phyloP scores from a whole-genome alignment of 2,113 vertebrate genomes.

The Nestor notabilis region DNA sequence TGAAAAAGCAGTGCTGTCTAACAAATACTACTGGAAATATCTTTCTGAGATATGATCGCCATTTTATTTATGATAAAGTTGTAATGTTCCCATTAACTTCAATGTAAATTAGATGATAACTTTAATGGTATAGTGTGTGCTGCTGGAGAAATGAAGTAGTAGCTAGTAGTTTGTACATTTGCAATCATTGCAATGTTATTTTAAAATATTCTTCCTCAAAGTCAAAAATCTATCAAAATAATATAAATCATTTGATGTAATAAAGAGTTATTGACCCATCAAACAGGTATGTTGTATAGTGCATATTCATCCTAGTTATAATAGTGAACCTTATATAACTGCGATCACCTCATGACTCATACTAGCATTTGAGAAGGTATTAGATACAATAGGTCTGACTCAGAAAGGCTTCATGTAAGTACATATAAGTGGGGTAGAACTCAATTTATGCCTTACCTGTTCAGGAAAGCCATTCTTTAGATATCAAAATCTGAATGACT shows the following conservation, averaged over 20 bases:
- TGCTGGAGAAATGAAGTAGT: not conserved
- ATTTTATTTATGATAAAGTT: not conserved
- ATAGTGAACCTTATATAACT: not conserved
- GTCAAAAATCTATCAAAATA: not conserved
- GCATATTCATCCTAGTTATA: not conserved
- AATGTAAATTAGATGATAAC: not conserved
- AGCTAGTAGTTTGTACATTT: not conserved
- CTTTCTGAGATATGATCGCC: not conserved
- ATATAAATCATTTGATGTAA: not conserved
- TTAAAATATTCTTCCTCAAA: not conserved
- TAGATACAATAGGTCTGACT: not conserved
- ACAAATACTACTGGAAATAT: not conserved
- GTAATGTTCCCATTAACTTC: not conserved
- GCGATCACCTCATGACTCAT: not conserved
- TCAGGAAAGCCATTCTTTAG: not conserved
- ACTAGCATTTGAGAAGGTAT: not conserved
- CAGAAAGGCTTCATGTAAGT: not conserved
- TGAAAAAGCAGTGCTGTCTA: not conserved
- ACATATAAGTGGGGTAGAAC: not conserved
- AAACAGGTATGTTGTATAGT: not conserved
- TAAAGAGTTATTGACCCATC: not conserved
- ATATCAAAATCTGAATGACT: not conserved
- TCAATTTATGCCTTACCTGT: not conserved
- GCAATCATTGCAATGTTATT: not conserved
- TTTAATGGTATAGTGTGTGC: not conserved